A percentile compares a stretch with the other conserved stretches of the same genome.
Conservation (phyloP, 1,140 invertebrate species). For the Cotesia typhae region DNA sequence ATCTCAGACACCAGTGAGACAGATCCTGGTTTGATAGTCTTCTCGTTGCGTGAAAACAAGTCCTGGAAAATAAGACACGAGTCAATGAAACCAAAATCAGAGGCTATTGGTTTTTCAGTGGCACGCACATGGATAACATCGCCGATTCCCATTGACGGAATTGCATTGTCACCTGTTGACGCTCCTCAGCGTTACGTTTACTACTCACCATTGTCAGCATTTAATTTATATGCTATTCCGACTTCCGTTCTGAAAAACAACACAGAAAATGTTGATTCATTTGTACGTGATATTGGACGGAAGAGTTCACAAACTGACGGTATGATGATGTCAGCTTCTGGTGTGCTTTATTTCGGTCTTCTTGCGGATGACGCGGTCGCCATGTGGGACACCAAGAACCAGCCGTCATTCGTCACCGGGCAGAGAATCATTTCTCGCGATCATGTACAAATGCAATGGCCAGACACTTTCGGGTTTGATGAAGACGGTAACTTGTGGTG, state of each 20-base stretch:
- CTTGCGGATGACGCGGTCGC: constrained; percentile 72
- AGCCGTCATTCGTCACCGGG: constrained; percentile 56
- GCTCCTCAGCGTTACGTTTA: constrained; percentile 68
- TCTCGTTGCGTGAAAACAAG: constrained; percentile 68
- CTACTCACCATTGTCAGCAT: constrained; percentile 73
- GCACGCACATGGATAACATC: constrained; percentile 67
- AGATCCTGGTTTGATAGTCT: constrained; percentile 78
- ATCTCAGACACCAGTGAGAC: constrained; percentile 73
- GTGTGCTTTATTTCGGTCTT: constrained; percentile 73
- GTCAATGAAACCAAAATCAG: constrained; percentile 70
- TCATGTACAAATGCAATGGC: constrained; percentile 74
- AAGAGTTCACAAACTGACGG: constrained; percentile 75
- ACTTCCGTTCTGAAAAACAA: constrained; percentile 68
- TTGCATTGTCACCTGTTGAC: constrained; percentile 71
- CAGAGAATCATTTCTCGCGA: constrained; percentile 73
- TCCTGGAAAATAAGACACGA: constrained; percentile 75
- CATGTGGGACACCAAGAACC: constrained; percentile 70
- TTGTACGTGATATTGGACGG: constrained; percentile 68
- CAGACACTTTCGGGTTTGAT: constrained; percentile 76
- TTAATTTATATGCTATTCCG: constrained; percentile 70
- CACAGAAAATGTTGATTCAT: constrained; percentile 53
- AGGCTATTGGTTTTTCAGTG: constrained; percentile 69
- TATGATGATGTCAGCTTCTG: constrained; percentile 75
- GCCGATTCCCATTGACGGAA: constrained; percentile 71
- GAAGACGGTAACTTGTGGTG: constrained; percentile 71